A percentile compares a stretch with the other conserved stretches of the same genome.
phyloP scores from a whole-genome alignment of 1,140 invertebrate species.

The Ganaspis sp. region DNA sequence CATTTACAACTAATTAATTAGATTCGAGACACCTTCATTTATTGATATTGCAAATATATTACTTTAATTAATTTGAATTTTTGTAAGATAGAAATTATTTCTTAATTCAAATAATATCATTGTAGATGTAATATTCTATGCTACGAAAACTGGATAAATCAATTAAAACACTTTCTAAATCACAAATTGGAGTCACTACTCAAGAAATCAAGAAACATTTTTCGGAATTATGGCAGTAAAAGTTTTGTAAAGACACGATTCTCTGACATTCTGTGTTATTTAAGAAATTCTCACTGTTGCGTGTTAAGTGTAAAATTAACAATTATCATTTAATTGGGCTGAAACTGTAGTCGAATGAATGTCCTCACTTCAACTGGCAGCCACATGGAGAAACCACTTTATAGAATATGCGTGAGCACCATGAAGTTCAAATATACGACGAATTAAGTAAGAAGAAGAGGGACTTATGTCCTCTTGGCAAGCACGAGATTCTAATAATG shows the following conservation, averaged over 20 bases:
- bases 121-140: too few species aligned
- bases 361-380: constrained; percentile 63
- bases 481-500: constrained; percentile 67
- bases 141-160: too few species aligned
- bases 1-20: background rate
- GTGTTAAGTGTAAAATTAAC: constrained; percentile 43
- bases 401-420: constrained; percentile 37
- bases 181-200: background rate
- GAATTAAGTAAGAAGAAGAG: constrained; percentile 49
- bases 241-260: background rate
- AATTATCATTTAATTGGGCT: constrained; percentile 64
- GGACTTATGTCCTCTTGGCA: constrained; percentile 47
- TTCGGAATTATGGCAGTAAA: background rate
- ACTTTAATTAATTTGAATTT: too few species aligned
- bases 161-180: background rate
- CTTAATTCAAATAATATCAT: too few species aligned
- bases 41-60: too few species aligned
- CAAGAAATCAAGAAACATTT: constrained; percentile 45
- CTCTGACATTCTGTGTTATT: background rate
- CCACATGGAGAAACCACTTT: constrained; percentile 63
- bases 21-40: too few species aligned
- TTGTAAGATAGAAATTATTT: too few species aligned
- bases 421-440: constrained; percentile 50
- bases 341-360: constrained; percentile 51
- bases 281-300: constrained; percentile 27